Evolutionary conservation across 1,140 invertebrate genomes (phyloP), one percentile per base, ranked within the genome.

Genomic region (Spodoptera litura): DNA sequence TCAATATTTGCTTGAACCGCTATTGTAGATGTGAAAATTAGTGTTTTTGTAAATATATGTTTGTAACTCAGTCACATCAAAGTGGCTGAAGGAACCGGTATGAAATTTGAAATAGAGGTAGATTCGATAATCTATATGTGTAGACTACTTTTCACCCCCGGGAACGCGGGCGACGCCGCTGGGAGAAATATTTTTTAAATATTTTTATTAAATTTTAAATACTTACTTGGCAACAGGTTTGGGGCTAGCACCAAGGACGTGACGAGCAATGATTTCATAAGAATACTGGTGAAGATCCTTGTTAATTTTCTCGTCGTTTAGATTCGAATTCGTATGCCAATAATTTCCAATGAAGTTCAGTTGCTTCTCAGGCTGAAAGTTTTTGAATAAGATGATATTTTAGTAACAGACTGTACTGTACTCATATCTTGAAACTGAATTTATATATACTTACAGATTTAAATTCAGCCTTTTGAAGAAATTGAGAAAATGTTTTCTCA

Each of bases 271-370:
- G 53, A 93, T 77, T 85, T 95, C 95, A 81, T 96, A 95, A 72
- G 95, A 96, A 76, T 94, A 95, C 77, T 95, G 95, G 83, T 95
- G 55, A 12, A 74, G 93, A 79, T 95, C 92, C 53, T 95, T 87
- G 52, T 96, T 96, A 85, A 94, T 96, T 74, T 94, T 89, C 31
- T 90, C 89, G 84, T 97, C 96, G 78, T 95, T 95, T 5, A 96
- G 95, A 78, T 97, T 96, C 15, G 92, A 90, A 83, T 97, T 97
- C 8, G 95, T 95, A 95, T 97, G 96, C 83, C 97, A 96, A 59
- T 96, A 91, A 85, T 97, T 96, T 38, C 96, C 96, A 53, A 97
- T 93, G 70, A 95, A 95, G 85, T 96, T 95, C 61, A 96, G 84
- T 35, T 91, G 84, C 68, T 91, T 82, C 61, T 90, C 88, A 78